Conservation (phyloP, 2,113 vertebrate species). For the Leptocoma aspasia region DNA sequence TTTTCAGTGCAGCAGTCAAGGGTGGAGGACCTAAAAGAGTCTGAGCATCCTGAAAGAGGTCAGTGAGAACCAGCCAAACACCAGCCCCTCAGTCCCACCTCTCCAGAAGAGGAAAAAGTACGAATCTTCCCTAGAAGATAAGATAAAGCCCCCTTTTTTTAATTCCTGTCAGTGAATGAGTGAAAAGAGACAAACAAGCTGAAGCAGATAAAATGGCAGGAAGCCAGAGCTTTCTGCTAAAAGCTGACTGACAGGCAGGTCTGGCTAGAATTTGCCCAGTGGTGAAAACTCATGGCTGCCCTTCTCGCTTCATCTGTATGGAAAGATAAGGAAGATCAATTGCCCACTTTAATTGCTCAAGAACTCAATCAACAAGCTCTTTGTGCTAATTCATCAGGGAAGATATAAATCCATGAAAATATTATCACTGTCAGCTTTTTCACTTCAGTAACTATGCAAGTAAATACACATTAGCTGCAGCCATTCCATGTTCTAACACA, state of each 20-base stretch:
- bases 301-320: not conserved
- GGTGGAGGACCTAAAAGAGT: not conserved
- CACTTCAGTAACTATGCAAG: not conserved
- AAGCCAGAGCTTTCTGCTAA: not conserved
- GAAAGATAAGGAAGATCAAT: conserved; percentile 29
- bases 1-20: not conserved
- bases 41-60: not conserved
- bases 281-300: not conserved
- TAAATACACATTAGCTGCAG: not conserved
- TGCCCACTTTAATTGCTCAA: not conserved
- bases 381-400: conserved; percentile 11
- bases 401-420: not conserved
- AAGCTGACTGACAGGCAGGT: not conserved
- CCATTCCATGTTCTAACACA: not conserved
- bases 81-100: not conserved
- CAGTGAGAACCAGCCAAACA: not conserved
- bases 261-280: not conserved
- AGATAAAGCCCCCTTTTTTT: not conserved
- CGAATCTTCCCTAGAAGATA: not conserved
- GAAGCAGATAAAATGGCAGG: not conserved
- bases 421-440: not conserved
- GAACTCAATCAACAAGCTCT: conserved; percentile 37
- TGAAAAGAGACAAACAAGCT: not conserved
- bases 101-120: not conserved
- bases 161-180: not conserved